Evolutionary conservation across 2,113 vertebrate genomes (phyloP).

Genomic region (Candoia aspera): DNA sequence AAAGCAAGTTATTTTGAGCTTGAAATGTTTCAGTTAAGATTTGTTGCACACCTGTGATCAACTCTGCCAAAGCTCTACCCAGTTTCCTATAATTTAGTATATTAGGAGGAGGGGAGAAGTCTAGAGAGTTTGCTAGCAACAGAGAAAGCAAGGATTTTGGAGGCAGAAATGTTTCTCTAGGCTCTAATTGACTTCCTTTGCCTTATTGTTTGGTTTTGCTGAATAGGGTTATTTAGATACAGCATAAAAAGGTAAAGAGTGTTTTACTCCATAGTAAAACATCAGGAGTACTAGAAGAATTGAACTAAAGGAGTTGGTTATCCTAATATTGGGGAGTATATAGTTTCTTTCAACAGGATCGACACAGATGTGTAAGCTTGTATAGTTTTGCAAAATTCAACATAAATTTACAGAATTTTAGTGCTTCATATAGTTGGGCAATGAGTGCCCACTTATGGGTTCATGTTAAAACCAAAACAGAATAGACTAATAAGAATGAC

Average conservation of each 20-base stretch:
- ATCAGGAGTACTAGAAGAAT: background rate
- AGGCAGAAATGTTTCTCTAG: background rate
- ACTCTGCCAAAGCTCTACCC: background rate
- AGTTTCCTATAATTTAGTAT: background rate
- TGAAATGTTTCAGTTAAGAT: background rate
- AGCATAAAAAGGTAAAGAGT: background rate
- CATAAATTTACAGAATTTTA: background rate
- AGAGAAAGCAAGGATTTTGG: background rate
- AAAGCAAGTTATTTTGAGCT: background rate
- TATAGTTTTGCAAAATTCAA: conserved; percentile 15
- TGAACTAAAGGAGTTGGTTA: background rate
- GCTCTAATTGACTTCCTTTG: too few relatives aligned
- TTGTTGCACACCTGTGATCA: background rate
- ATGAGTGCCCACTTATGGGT: conserved; percentile 32
- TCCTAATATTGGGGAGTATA: background rate
- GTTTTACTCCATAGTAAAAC: background rate
- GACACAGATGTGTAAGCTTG: background rate
- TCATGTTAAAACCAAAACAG: conserved; percentile 40
- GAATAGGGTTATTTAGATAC: background rate
- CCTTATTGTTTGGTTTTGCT: background rate
- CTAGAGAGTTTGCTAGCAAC: background rate
- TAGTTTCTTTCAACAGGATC: background rate
- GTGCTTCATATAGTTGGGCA: background rate
- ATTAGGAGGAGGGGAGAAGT: background rate
- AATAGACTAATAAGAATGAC: conserved; percentile 57